Evolutionary conservation across 2,888 invertebrate species (phyloP).

Genomic region (Lasioglossum marginatum): DNA sequence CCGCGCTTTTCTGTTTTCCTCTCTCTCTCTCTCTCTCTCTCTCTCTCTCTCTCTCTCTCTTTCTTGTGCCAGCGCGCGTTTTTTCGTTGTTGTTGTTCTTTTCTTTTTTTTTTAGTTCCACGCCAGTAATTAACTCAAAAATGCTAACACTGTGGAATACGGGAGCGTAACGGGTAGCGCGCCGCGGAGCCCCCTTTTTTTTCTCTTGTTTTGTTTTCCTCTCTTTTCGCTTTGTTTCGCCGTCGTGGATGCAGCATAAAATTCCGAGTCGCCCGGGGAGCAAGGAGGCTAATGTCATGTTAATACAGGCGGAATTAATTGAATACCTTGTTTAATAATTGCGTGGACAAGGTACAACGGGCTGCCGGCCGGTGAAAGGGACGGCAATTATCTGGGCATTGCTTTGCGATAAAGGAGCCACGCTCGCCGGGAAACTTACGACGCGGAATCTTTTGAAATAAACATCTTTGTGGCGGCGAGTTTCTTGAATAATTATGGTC

Average conservation of each 20-base stretch:
- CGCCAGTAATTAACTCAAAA: constrained; percentile 58
- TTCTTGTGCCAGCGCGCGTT: not conserved
- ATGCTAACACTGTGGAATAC: constrained; percentile 53
- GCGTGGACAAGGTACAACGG: not conserved
- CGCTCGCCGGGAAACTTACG: not conserved
- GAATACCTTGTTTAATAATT: constrained; percentile 25
- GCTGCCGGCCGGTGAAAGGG: not conserved
- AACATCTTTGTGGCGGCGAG: not conserved
- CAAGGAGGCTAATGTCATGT: constrained; percentile 24
- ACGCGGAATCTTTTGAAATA: not conserved
- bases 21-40: not conserved
- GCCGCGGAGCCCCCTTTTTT: not conserved
- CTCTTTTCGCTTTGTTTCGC: not conserved
- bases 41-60: not conserved
- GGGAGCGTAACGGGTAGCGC: constrained; percentile 26
- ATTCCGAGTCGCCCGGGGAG: constrained; percentile 2
- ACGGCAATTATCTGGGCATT: not conserved
- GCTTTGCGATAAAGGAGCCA: not conserved
- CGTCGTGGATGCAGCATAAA: constrained; percentile 21
- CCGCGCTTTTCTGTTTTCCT: not conserved
- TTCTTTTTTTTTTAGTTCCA: not conserved
- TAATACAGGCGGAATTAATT: constrained; percentile 29
- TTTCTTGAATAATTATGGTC: not conserved
- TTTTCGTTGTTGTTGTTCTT: not conserved
- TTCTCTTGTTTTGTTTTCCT: not conserved